A percentile compares a stretch with the other conserved stretches of the same genome.
These are phyloP conservation scores for Etheostoma cragini DNA, from an alignment of 2,113 vertebrate species.

Conservation along the genomic window DNA sequence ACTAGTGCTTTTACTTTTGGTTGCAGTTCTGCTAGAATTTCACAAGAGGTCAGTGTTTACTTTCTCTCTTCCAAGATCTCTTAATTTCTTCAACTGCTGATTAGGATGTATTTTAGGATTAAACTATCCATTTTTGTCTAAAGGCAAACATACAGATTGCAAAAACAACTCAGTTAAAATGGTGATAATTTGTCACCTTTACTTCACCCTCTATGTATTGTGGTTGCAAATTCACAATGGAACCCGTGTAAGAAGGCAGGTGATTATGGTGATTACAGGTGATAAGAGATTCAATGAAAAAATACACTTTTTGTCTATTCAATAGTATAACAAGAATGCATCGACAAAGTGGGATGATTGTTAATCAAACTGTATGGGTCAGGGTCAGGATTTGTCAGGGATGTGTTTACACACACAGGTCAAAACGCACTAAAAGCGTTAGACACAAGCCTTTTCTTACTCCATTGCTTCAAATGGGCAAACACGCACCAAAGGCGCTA, in stretches of 20 bases:
- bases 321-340: not conserved
- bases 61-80: slow-evolving; percentile 17
- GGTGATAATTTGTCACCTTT: not conserved
- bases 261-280: not conserved
- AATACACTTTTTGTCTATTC: not conserved
- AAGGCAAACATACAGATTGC: not conserved
- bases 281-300: too few relatives aligned
- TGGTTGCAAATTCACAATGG: not conserved
- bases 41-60: slow-evolving; percentile 75
- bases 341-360: too few relatives aligned
- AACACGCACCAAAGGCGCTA: too few relatives aligned
- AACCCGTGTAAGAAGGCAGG: not conserved
- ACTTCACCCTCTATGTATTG: not conserved
- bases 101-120: not conserved
- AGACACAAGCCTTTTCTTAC: too few relatives aligned
- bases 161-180: not conserved
- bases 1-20: not conserved
- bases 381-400: too few relatives aligned
- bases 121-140: not conserved
- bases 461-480: too few relatives aligned
- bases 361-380: too few relatives aligned
- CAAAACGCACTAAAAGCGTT: too few relatives aligned
- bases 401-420: too few relatives aligned
- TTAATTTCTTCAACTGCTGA: not conserved
- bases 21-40: slow-evolving; percentile 37